These are phyloP conservation scores for Hoplostethus mediterraneus DNA, from an alignment of 2,797 vertebrate species.

Conservation along the genomic window DNA sequence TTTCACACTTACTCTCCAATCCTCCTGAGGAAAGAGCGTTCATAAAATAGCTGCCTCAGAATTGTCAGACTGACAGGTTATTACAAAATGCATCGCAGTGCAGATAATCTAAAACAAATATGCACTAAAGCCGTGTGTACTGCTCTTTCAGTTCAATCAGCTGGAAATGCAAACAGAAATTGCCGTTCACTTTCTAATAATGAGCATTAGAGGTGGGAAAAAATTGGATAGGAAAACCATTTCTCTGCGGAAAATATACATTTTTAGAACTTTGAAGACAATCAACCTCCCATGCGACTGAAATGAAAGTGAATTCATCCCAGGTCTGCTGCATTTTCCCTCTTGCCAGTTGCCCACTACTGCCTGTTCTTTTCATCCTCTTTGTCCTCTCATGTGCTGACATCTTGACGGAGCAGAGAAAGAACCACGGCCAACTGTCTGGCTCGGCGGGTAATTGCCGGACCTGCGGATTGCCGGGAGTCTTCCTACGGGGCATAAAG, in stretches of 20 bases:
- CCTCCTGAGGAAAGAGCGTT: conserved; percentile 24
- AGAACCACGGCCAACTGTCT: conserved; percentile 15
- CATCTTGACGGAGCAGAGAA: conserved; percentile 27
- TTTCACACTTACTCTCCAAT: conserved; percentile 52
- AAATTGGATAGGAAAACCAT: not conserved
- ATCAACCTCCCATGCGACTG: not conserved
- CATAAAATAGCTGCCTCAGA: conserved; percentile 17
- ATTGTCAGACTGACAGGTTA: conserved; percentile 30
- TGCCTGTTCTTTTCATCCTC: conserved; percentile 40
- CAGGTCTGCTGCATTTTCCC: conserved; percentile 13
- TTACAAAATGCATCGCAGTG: conserved; percentile 9
- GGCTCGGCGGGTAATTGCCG: conserved; percentile 44
- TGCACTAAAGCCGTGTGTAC: conserved; percentile 16
- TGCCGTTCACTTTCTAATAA: not conserved
- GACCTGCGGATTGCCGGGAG: conserved; percentile 36
- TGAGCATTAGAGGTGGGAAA: not conserved
- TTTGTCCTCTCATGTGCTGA: conserved; percentile 14
- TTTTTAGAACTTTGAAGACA: conserved; percentile 27
- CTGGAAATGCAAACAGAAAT: not conserved
- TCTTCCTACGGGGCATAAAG: conserved; percentile 19
- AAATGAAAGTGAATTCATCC: conserved; percentile 13
- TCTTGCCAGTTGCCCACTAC: conserved; percentile 28
- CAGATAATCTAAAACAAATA: conserved; percentile 52
- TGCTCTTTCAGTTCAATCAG: conserved; percentile 46
- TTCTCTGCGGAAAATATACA: conserved; percentile 7